Evolutionary conservation across 2,888 invertebrate species (phyloP).

Genomic region (Allophyes oxyacanthae): DNA sequence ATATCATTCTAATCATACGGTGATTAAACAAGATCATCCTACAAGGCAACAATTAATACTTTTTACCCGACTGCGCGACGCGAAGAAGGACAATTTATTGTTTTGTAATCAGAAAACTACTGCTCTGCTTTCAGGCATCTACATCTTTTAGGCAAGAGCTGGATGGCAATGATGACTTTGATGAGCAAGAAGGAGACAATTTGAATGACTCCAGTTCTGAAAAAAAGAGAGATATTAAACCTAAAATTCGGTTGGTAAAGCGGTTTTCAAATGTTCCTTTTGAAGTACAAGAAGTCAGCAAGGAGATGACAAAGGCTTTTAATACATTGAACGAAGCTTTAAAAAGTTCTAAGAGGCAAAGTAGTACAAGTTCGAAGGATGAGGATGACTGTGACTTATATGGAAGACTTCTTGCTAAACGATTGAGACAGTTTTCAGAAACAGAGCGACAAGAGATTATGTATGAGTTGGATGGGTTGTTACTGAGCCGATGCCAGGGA

Average conservation of each 20-base stretch:
- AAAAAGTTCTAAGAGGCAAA: conserved; percentile 28
- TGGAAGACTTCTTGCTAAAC: conserved; percentile 50
- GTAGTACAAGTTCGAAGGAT: conserved; percentile 5
- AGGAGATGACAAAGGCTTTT: conserved; percentile 37
- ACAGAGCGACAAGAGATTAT: conserved; percentile 53
- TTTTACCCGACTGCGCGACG: no score
- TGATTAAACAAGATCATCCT: no score
- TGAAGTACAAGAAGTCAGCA: conserved; percentile 38
- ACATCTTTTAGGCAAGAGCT: conserved; percentile 28
- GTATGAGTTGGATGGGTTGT: conserved; percentile 52
- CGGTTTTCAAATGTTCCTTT: conserved; percentile 18
- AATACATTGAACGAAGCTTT: conserved; percentile 33
- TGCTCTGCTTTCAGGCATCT: conserved; percentile 23
- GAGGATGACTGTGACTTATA: conserved; percentile 50
- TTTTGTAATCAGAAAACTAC: no score
- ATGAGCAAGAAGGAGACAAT: conserved; percentile 29
- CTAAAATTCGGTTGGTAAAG: conserved; percentile 15
- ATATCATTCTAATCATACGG: no score
- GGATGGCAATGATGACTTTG: conserved; percentile 19
- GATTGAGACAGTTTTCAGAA: conserved; percentile 52
- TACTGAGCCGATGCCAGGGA: conserved; percentile 39
- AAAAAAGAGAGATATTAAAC: conserved; percentile 24
- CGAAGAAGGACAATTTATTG: no score
- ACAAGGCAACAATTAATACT: no score
- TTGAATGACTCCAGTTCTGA: conserved; percentile 28